Conservation (phyloP, 1,140 invertebrate species). For the Drosophila ambigua region DNA sequence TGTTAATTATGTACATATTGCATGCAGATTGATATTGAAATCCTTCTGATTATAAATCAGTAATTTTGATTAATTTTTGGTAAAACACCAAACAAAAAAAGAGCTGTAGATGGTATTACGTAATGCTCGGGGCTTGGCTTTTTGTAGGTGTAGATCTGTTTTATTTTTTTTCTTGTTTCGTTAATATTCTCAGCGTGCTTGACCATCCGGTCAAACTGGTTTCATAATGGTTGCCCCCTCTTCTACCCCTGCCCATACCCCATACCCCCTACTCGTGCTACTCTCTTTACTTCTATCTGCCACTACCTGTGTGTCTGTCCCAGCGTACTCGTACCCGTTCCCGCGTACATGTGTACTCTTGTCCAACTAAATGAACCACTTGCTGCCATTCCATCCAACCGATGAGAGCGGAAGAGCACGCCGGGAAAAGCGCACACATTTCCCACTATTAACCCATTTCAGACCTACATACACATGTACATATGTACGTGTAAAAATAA, state of each 20-base stretch:
- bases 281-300: slow-evolving; percentile 22
- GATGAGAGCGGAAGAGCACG: not conserved
- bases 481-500: slow-evolving; percentile 72
- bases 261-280: not conserved
- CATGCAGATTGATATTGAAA: too few species aligned
- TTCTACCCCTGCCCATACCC: not conserved
- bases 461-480: slow-evolving; percentile 19
- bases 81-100: too few species aligned
- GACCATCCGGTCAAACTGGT: slow-evolving; percentile 51
- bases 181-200: slow-evolving; percentile 48
- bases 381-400: not conserved
- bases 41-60: too few species aligned
- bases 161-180: slow-evolving; percentile 16
- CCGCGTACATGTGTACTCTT: not conserved
- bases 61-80: too few species aligned
- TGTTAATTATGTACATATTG: too few species aligned
- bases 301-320: slow-evolving; percentile 30
- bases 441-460: slow-evolving; percentile 78
- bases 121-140: slow-evolving; percentile 8
- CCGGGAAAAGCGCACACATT: slow-evolving; percentile 51
- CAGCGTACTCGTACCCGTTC: slow-evolving; percentile 21
- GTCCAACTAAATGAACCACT: slow-evolving; percentile 14
- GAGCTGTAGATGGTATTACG: slow-evolving; percentile 15
- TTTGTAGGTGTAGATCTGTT: slow-evolving; percentile 6
- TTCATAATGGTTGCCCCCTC: slow-evolving; percentile 15